These are phyloP conservation scores for Taeniopygia guttata DNA, from an alignment of 2,797 vertebrate genomes.

Conservation along the genomic window DNA sequence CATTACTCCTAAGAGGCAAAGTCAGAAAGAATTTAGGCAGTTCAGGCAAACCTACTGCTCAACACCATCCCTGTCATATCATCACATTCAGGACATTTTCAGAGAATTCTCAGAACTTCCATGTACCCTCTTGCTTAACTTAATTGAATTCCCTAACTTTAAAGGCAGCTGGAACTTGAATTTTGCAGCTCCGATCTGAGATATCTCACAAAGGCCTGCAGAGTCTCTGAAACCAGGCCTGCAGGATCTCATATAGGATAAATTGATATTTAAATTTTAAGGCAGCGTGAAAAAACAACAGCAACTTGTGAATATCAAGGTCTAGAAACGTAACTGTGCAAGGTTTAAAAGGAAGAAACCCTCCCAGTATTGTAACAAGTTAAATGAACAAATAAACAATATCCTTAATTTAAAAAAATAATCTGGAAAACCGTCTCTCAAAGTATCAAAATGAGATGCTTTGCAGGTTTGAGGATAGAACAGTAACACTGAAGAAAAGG, in stretches of 20 bases:
- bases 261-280: background rate
- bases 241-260: background rate
- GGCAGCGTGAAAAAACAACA: background rate
- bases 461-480: background rate
- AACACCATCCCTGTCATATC: background rate
- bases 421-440: background rate
- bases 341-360: background rate
- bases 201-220: background rate
- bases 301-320: background rate
- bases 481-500: background rate
- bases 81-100: background rate
- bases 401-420: background rate
- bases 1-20: background rate
- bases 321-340: background rate
- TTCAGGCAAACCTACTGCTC: background rate
- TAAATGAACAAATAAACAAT: background rate
- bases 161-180: background rate
- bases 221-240: background rate
- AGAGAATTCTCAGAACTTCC: background rate
- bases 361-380: background rate
- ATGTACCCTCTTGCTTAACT: background rate
- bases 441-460: background rate
- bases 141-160: background rate
- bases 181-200: background rate
- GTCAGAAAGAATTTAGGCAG: background rate